Conservation (phyloP, 2,797 vertebrate species). For the Margarornis squamiger region DNA sequence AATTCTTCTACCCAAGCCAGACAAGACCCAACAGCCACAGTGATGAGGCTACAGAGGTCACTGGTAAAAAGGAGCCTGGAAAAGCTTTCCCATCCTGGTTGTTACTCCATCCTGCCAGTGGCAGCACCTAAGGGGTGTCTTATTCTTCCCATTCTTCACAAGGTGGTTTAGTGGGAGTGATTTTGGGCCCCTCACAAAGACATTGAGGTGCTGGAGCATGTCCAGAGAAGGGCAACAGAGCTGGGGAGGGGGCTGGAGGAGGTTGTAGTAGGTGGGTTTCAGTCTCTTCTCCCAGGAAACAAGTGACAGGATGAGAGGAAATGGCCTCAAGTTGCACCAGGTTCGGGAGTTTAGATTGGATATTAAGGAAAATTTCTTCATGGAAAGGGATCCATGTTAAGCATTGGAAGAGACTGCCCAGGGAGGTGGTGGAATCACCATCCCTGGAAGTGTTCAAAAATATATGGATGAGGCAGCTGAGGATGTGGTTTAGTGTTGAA, state of each 20-base stretch:
- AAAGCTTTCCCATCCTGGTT: background rate
- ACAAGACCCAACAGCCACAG: background rate
- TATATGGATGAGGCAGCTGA: background rate
- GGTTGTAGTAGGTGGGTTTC: background rate
- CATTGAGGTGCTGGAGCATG: background rate
- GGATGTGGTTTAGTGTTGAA: background rate
- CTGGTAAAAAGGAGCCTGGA: background rate
- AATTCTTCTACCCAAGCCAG: background rate
- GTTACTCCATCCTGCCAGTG: background rate
- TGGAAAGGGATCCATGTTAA: background rate
- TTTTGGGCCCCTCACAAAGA: background rate
- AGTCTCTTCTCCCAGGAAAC: background rate
- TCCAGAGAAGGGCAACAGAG: background rate
- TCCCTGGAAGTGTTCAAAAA: background rate
- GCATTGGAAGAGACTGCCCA: background rate
- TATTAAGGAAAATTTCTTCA: background rate
- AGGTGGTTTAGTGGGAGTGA: background rate
- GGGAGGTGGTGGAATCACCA: background rate
- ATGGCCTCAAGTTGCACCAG: background rate
- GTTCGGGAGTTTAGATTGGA: background rate
- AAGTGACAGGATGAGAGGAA: background rate
- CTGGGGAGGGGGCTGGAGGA: background rate
- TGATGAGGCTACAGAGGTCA: background rate
- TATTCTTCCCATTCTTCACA: background rate
- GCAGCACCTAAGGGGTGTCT: background rate